A percentile compares a stretch with the other conserved stretches of the same genome.
phyloP scores from a whole-genome alignment of 2,797 vertebrate species.

The Bufotes viridis region DNA sequence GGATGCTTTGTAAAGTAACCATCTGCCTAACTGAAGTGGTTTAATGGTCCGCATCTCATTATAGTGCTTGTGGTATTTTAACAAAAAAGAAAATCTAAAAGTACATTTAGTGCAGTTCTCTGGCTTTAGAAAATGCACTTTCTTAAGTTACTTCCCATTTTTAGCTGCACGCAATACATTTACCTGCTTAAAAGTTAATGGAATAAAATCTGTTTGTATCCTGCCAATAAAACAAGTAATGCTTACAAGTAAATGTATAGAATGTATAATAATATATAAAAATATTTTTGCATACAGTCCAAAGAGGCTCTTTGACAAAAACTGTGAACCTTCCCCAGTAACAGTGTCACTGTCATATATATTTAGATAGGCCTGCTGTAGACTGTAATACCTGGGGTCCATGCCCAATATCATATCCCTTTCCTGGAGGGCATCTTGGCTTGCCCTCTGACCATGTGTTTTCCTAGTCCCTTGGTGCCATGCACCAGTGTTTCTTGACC shows the following conservation, averaged over 20 bases:
- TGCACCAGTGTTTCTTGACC: too few relatives aligned
- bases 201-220: slow-evolving; percentile 19
- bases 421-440: too few relatives aligned
- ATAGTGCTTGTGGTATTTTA: slow-evolving; percentile 59
- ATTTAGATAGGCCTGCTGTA: too few relatives aligned
- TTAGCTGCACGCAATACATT: slow-evolving; percentile 10
- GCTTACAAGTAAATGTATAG: neutral
- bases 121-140: slow-evolving; percentile 36
- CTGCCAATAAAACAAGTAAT: neutral
- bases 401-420: too few relatives aligned
- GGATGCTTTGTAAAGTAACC: slow-evolving; percentile 63
- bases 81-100: slow-evolving; percentile 52
- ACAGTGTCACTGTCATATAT: too few relatives aligned
- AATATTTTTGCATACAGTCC: too few relatives aligned
- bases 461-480: too few relatives aligned
- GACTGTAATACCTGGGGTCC: too few relatives aligned
- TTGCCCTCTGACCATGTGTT: too few relatives aligned
- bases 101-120: slow-evolving; percentile 49
- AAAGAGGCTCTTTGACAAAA: too few relatives aligned
- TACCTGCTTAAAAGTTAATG: neutral
- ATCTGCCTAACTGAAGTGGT: slow-evolving; percentile 63
- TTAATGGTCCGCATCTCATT: slow-evolving; percentile 62
- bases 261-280: neutral
- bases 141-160: slow-evolving; percentile 34
- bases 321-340: too few relatives aligned